Conservation (phyloP, 2,888 invertebrate genomes). For the Conistra vaccinii region DNA sequence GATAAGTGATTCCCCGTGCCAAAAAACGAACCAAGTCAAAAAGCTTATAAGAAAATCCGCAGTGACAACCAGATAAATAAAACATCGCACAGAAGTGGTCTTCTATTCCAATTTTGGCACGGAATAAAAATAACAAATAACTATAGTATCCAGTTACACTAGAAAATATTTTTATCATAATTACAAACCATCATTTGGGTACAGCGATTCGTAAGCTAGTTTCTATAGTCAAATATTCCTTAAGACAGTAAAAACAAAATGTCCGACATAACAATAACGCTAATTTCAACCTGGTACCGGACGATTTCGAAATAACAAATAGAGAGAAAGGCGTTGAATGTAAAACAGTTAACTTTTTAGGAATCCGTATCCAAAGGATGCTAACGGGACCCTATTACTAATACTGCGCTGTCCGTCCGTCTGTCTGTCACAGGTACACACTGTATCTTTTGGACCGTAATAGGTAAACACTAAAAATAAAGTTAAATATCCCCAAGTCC, state of each 20-base stretch:
- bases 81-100: not conserved
- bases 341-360: conserved; percentile 7
- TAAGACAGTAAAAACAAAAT: conserved; percentile 45
- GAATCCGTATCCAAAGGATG: not conserved
- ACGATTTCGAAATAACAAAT: conserved; percentile 7
- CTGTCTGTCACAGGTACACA: not conserved
- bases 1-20: not conserved
- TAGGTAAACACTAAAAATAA: not conserved
- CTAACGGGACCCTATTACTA: not conserved
- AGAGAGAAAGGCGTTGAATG: conserved; percentile 1
- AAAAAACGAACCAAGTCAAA: not conserved
- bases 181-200: conserved; percentile 11
- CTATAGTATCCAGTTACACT: not conserved
- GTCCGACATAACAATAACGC: conserved; percentile 39
- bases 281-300: conserved; percentile 37
- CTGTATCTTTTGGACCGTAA: not conserved
- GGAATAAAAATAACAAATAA: conserved; percentile 2
- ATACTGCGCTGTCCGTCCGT: not conserved
- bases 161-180: conserved; percentile 1
- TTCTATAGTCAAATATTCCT: not conserved
- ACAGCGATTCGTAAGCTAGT: not conserved
- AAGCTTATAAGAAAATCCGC: not conserved
- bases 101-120: not conserved
- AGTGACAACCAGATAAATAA: not conserved
- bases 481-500: no score